Evolutionary conservation across 2,888 invertebrate genomes (phyloP), one percentile per base, ranked within the genome.

Genomic region (Drosophila falleni): DNA sequence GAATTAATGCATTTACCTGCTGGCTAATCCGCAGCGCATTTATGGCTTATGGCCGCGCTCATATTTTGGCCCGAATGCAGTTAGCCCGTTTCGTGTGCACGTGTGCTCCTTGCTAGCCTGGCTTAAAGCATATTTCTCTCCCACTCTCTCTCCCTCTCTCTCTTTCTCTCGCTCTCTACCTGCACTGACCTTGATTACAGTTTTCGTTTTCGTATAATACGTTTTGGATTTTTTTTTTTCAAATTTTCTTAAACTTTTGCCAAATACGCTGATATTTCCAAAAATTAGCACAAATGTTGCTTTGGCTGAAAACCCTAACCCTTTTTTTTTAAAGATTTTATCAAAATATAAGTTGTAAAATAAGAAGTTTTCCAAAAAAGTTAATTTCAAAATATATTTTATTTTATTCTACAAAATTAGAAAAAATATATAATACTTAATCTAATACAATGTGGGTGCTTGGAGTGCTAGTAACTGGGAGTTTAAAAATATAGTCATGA

Each of bases 1-100:
- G 78, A 80, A 80, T 64, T 67, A 16, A 33, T n/a, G 41, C 19
- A 47, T 54, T 79, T 79, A 79, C 80, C 79, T 76, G 79, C 46
- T n/a, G 58, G 56, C 65, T 78, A 81, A 78, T 78, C 81, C 78
- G 65, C 47, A 16, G 26, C 29, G 53, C 47, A 49, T 71, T 73
- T 74, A 68, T 62, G 73, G 46, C 46, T 26, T 46, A 31, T 10
- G 15, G 13, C 31, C 15, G 13, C 11, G 39, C 5, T 15, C 5
- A 33, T 13, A 44, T 55, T 55, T 55, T 8, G 42, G 55, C 55
- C 54, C n/a, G n/a, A 23, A 26, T 1, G 26, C 46, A 16, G 6
- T 41, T 54, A 35, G 37, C 35, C 51, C 51, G 47, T 42, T 37
- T 51, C 9, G 26, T 16, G 11, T 69, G 70, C 62, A 63, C 75